Evolutionary conservation across 2,113 vertebrate species (phyloP), one percentile per base, ranked within the genome.

Genomic region (Larimichthys crocea): DNA sequence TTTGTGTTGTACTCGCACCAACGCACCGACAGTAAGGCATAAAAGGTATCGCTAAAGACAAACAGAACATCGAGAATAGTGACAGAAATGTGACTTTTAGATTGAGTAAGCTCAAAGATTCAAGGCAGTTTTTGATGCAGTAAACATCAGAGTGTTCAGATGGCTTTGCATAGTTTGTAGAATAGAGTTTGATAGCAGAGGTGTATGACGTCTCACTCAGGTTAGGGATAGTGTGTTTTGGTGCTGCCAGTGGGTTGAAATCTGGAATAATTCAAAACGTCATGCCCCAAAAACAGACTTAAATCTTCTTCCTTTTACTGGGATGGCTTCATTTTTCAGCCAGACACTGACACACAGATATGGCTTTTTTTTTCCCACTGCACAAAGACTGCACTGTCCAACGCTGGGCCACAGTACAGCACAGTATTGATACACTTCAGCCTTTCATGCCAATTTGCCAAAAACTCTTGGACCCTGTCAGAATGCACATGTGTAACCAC

Each of bases 21-120:
- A 79, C 66, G 65, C 59, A 49, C 61, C 5, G 40, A 59, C 65
- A 80, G 46, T 53, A 60, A 82, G 74, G 80, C 17, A 20, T 73
- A 70, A 83, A 83, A 87, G 74, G 71, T 49, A 80, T 26, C 65
- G 69, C 55, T 52, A 64, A 74, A 69, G 71, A 83, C 55, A 73
- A 50, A 73, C 4, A 70, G 9, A 20, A 57, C 31, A 74, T 50
- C 14, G 24, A 17, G 10, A 15, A 68, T 8, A 15, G 24, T 49
- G 55, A 70, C 14, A 76, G 60, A 84, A 24, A 70, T 49, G 35
- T 75, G 50, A 48, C 42, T 49, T 68, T 67, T 31, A 52, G 20
- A 22, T 10, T 22, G 24, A 22, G 40, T 40, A 0, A 22, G 8
- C 15, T 60, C 17, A 19, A 22, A 15, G 1, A 50, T 29, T 60